Conservation (phyloP, 2,797 vertebrate genomes). For the Hybognathus amarus region DNA sequence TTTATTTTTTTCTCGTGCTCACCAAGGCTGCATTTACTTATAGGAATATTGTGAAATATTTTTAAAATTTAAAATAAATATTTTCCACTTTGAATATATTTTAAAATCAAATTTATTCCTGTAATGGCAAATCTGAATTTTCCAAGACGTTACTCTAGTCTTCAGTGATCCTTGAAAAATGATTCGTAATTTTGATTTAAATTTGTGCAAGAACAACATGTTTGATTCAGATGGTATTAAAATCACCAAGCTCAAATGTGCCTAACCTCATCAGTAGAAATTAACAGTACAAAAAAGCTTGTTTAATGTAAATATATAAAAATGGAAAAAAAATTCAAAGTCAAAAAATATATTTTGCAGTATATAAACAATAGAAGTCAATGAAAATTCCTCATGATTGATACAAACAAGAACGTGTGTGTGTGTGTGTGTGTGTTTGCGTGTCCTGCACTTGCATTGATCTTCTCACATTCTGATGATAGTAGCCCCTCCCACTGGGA, state of each 20-base stretch:
- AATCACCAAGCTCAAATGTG: neutral
- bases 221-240: neutral
- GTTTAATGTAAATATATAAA: neutral
- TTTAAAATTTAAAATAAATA: neutral
- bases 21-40: neutral
- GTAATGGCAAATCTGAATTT: neutral
- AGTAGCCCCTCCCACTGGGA: slow-evolving; percentile 52
- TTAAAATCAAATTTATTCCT: neutral
- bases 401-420: neutral
- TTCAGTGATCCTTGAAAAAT: neutral
- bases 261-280: neutral
- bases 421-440: neutral
- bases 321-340: no score
- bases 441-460: slow-evolving; percentile 54
- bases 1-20: neutral
- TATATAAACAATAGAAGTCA: slow-evolving; percentile 7
- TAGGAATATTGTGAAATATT: no score
- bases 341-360: no score
- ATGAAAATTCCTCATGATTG: neutral
- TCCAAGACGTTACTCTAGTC: neutral
- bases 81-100: neutral
- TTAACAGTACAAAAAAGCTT: neutral
- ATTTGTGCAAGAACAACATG: neutral
- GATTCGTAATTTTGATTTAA: no score
- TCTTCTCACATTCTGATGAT: slow-evolving; percentile 65